Evolutionary conservation across 2,888 invertebrate species (phyloP), one percentile per base, ranked within the genome.

Genomic region (Pachydiplax longipennis): DNA sequence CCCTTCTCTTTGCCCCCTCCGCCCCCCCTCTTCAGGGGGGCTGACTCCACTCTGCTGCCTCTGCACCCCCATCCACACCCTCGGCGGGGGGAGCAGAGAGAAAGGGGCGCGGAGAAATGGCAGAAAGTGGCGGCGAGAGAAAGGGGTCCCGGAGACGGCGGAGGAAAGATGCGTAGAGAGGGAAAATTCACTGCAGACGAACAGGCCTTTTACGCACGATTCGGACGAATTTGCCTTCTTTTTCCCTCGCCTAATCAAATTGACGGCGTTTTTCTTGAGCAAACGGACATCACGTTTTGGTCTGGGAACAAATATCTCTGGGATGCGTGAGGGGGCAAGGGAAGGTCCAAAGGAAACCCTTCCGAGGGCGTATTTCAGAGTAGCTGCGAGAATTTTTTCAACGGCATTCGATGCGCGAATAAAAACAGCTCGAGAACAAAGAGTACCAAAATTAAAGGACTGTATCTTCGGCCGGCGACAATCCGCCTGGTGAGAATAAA

Each of bases 131-230:
- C 35, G 35, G 83, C 58, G 61, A 58, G 87, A 87, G 87, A 87
- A 87, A 87, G 58, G 87, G 61, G 61, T 37, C 58, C 58, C 35
- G 83, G 83, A 83, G 83, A 83, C 83, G 83, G 58, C 58, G 22
- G 65, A 87, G 61, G 87, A 87, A 87, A 87, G 87, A 61, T 87
- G 61, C 87, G 87, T 87, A 65, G 58, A 87, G 87, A 65, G 87
- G n/a, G 87, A 65, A 61, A 87, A 87, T 87, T 87, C 87, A 83
- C 87, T 87, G 87, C 87, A 87, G 87, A 87, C 87, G 87, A 87
- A 87, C 18, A 65, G 87, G 61, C 58, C 35, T 87, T 87, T 87
- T 87, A 61, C 87, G 61, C 58, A 61, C 58, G 87, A 87, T 31
- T 87, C 87, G 61, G 22, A 61, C 58, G 87, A 87, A 61, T 87